Conservation (phyloP, 2,888 invertebrate genomes). For the Empis livida region DNA sequence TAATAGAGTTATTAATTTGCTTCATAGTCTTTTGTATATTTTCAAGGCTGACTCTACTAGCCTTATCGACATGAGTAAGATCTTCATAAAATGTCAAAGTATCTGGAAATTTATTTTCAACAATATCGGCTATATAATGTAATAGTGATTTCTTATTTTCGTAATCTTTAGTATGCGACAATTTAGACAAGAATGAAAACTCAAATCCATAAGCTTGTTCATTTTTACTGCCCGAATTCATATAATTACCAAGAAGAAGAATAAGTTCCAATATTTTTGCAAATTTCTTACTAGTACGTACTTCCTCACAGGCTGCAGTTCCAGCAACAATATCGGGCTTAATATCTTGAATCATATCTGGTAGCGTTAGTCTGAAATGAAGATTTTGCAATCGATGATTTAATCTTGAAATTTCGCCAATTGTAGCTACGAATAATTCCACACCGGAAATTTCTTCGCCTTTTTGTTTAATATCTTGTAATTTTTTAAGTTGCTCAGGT, state of each 20-base stretch:
- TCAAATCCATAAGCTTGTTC: conserved; percentile 94
- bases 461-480: conserved; percentile 67
- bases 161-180: conserved; percentile 81
- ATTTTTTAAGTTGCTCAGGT: conserved; percentile 73
- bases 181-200: conserved; percentile 86
- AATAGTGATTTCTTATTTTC: conserved; percentile 87
- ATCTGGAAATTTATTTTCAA: conserved; percentile 82
- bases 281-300: conserved; percentile 79
- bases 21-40: conserved; percentile 65
- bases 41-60: conserved; percentile 74
- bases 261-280: conserved; percentile 80
- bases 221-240: conserved; percentile 91
- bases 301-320: conserved; percentile 90
- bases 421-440: conserved; percentile 86
- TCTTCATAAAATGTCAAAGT: conserved; percentile 73
- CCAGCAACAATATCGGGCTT: conserved; percentile 78
- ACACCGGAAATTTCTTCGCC: conserved; percentile 73
- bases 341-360: conserved; percentile 56
- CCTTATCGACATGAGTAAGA: conserved; percentile 79
- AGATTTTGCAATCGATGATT: conserved; percentile 76
- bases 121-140: conserved; percentile 79
- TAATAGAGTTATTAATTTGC: conserved; percentile 77
- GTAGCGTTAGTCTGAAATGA: conserved; percentile 76
- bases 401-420: conserved; percentile 79
- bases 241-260: conserved; percentile 85